Base-by-base conservation (phyloP, 2,888 invertebrate genomes). In the Dynastes hyllus region DNA sequence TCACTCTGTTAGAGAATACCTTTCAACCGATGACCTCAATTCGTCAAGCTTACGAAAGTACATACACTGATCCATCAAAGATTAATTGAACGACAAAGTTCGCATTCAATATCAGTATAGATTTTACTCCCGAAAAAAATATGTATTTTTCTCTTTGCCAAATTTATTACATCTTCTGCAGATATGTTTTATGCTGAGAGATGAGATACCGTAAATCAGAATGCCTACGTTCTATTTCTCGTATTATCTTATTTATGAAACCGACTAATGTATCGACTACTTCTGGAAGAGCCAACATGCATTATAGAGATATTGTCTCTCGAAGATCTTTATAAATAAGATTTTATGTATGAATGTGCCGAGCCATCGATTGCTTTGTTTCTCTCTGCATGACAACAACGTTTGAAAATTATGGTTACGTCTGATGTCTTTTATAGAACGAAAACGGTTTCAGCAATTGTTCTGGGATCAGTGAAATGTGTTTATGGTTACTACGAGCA, bases 161-260 rank as follows among this genome's bases (percentile, higher is more conserved):
- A 45, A 45, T 45, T 45, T 45, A 45, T 45, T 45, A 45, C 45
- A 40, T n/a, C 9, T n/a, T 5, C n/a, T n/a, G 16, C 40, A 66
- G 37, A 32, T 40, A 6, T 16, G 16, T 9, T 63, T 40, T 40
- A n/a, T 2, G 16, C 8, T 40, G 40, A 66, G 9, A 40, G 66
- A 66, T 16, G n/a, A n/a, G n/a, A 66, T 66, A 13, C 37, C 66
- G 22, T 40, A 66, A 66, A 66, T 66, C 66, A 66, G 16, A 37
- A 66, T 40, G 40, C 37, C 66, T 40, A 45, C 11, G 66, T 66
- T 65, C 65, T 66, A 66, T 40, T 65, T 32, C 37, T n/a, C 37
- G 37, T 66, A 66, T 66, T 66, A 66, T 40, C 37, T 66, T 66
- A 66, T 66, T 66, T 66, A 66, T 40, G 45, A 63, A 66, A 37